Evolutionary conservation across 2,888 invertebrate genomes (phyloP).

Genomic region (Eustalomyia histrio): DNA sequence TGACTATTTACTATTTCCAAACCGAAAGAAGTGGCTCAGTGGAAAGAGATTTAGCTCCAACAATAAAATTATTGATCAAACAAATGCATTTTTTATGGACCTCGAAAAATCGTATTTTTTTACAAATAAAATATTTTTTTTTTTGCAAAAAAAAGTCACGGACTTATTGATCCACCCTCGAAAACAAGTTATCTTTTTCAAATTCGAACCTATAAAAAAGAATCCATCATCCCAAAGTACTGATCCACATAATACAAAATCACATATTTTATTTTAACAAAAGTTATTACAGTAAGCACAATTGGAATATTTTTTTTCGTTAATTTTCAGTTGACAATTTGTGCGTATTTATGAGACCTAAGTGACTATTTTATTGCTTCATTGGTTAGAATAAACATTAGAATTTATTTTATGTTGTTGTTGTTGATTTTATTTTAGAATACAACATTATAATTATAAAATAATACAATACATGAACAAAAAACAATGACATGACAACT

Average conservation of each 20-base stretch:
- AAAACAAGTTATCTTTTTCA: no score
- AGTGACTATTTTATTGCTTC: conserved; percentile 65
- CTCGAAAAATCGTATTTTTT: no score
- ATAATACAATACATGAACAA: conserved; percentile 52
- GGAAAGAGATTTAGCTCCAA: no score
- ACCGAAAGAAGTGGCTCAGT: no score
- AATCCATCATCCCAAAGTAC: no score
- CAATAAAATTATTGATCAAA: no score
- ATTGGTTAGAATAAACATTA: conserved; percentile 58
- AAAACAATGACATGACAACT: conserved; percentile 26
- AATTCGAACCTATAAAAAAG: no score
- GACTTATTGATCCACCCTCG: no score
- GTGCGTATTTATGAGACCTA: conserved; percentile 64
- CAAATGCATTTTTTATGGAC: no score
- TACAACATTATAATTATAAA: conserved; percentile 46
- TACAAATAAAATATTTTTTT: no score
- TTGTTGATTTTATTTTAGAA: background rate
- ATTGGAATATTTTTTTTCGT: conserved; percentile 15
- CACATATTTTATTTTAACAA: conserved; percentile 27
- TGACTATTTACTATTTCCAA: no score
- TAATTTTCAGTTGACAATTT: conserved; percentile 54
- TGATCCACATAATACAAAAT: background rate
- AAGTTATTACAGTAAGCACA: conserved; percentile 58
- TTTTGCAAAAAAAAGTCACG: no score
- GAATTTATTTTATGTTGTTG: conserved; percentile 45